phyloP scores from a whole-genome alignment of 2,888 invertebrate genomes.

The Tetragonisca angustula region DNA sequence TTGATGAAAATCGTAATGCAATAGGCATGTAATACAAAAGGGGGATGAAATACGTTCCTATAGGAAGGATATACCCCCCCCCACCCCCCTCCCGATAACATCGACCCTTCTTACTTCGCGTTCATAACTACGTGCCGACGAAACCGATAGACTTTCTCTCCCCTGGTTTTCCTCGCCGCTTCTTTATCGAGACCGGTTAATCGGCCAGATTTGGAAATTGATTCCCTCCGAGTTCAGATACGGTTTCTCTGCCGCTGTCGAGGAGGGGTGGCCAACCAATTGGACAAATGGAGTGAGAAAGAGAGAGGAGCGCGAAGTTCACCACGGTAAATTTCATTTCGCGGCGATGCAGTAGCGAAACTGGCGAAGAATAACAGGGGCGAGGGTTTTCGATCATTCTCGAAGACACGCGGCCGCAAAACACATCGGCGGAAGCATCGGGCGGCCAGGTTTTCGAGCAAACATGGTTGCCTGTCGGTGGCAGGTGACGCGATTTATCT shows the following conservation, averaged over 20 bases:
- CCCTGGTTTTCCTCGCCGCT: neutral
- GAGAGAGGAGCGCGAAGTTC: too few relatives aligned
- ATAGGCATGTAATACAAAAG: conserved; percentile 79
- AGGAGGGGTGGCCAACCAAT: neutral
- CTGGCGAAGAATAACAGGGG: neutral
- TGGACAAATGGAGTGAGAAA: too few relatives aligned
- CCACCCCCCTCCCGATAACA: conserved; percentile 61
- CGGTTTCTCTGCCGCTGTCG: neutral
- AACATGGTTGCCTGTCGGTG: conserved; percentile 35
- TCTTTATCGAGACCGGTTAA: conserved; percentile 56
- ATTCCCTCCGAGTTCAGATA: conserved; percentile 38
- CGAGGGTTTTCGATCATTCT: neutral
- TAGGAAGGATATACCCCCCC: conserved; percentile 35
- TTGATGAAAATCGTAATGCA: conserved; percentile 83
- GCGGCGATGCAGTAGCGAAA: neutral
- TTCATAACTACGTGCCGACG: conserved; percentile 70
- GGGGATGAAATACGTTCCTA: conserved; percentile 60
- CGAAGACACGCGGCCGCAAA: neutral
- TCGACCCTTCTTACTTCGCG: conserved; percentile 73
- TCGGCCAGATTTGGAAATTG: conserved; percentile 67
- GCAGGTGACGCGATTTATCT: conserved; percentile 42
- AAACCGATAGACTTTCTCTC: conserved; percentile 57
- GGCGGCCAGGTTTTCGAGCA: conserved; percentile 5
- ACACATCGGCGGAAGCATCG: neutral
- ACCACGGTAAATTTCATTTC: too few relatives aligned